These are phyloP conservation scores for Scaptodrosophila latifasciaeformis DNA, from an alignment of 2,888 invertebrate species.

Conservation along the genomic window DNA sequence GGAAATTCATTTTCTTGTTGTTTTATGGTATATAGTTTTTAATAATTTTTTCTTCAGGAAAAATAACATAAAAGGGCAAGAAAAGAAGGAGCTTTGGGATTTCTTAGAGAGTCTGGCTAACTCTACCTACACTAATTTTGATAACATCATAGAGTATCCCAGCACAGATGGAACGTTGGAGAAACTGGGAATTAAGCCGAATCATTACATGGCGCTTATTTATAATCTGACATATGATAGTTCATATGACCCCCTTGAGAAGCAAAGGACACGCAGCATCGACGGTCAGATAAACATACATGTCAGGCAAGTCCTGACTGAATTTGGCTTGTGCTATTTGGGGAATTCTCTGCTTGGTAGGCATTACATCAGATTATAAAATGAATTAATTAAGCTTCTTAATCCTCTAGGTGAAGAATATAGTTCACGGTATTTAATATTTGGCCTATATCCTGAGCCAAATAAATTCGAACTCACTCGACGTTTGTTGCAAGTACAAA, in stretches of 20 bases:
- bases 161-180: constrained; percentile 57
- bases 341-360: constrained; percentile 49
- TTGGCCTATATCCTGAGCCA: constrained; percentile 47
- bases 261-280: constrained; percentile 47
- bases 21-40: too few species aligned
- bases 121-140: constrained; percentile 71
- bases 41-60: constrained; percentile 11
- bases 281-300: constrained; percentile 47
- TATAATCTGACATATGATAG: constrained; percentile 70
- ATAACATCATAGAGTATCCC: constrained; percentile 60
- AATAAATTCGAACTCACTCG: constrained; percentile 19
- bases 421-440: constrained; percentile 61
- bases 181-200: constrained; percentile 53
- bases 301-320: constrained; percentile 71
- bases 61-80: constrained; percentile 27
- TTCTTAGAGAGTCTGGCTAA: constrained; percentile 74
- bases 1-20: too few species aligned
- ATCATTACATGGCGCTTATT: constrained; percentile 72
- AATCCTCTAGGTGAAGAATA: constrained; percentile 55
- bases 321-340: constrained; percentile 73
- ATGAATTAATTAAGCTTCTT: too few species aligned
- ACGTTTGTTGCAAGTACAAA: constrained; percentile 26
- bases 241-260: constrained; percentile 37
- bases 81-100: constrained; percentile 34
- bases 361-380: too few species aligned